phyloP scores from a whole-genome alignment of 2,113 vertebrate species.

The Tragelaphus buxtoni region DNA sequence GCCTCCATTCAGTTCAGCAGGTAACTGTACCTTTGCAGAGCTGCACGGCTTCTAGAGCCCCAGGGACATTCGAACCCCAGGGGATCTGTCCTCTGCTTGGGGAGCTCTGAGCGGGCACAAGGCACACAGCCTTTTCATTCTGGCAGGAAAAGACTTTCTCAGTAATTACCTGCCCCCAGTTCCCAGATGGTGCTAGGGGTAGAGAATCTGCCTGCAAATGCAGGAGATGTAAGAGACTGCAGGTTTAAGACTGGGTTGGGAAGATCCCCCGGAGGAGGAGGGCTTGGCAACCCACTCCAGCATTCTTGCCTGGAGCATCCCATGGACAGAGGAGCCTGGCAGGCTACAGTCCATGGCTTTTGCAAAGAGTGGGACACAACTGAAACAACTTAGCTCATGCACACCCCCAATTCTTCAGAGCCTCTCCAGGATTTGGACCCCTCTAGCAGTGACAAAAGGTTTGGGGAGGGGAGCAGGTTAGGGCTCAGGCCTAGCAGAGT shows the following conservation, averaged over 20 bases:
- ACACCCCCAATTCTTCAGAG: background rate
- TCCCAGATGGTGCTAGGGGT: background rate
- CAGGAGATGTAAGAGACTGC: background rate
- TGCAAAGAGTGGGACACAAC: background rate
- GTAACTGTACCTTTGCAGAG: background rate
- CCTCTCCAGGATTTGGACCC: background rate
- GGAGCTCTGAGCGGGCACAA: fast-evolving
- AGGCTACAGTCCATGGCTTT: background rate
- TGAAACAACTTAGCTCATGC: background rate
- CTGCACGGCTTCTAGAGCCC: background rate
- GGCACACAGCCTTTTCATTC: background rate
- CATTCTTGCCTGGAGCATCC: background rate
- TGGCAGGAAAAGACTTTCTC: background rate
- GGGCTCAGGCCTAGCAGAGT: background rate
- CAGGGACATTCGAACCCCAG: background rate
- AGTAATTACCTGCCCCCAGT: fast-evolving
- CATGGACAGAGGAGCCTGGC: background rate
- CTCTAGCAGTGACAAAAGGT: background rate
- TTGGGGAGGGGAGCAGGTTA: background rate
- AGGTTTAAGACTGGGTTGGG: background rate
- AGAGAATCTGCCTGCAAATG: background rate
- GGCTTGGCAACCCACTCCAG: background rate
- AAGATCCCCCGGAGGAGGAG: background rate
- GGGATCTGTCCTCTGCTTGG: background rate
- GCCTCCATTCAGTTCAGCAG: background rate